Evolutionary conservation across 30 jellyfish, hydroid and myxozoan genomes (phyloP), one percentile per base, ranked within the genome.

Genomic region (Aurelia aurita complex sp. Pacific): DNA sequence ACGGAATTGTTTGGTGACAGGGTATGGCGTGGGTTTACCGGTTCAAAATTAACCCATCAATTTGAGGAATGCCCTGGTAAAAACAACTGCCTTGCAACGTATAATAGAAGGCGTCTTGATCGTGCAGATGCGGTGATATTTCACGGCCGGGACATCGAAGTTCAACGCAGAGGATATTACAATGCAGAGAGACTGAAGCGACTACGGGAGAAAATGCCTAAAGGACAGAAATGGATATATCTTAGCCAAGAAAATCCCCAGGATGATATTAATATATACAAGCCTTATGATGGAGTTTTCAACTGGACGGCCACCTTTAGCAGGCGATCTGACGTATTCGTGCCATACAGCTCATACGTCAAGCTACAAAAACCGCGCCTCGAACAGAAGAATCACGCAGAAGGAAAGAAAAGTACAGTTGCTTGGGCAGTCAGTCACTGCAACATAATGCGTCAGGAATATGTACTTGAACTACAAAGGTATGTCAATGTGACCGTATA

Each of bases 351-450:
- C 3, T 36, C 38, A n/a, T 65, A 79, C 61, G 73, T 1, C 42
- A 61, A 50, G 52, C 13, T 10, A 10, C 14, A 60, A 14, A 18
- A 64, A n/a, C 74, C 80, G 18, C 52, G 33, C 18, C 57, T 5
- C n/a, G 16, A 15, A 51, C 23, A 18, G 52, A 32, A 63, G 19
- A 87, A 95, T 83, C 79, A 89, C 79, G 98, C 99, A 15, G 52
- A 65, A 68, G 96, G 79, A 42, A 95, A 90, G 82, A 68, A 77
- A 11, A 83, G 90, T 38, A 89, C 72, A 2, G 89, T 95, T 19
- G 93, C 95, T 17, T 95, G 97, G 97, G 89, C 89, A 72, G 97
- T 74, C 16, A 88, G 97, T 64, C 97, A 90, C 59, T 95, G 99
- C 77, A 92, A 94, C 10, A 32, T 88, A 67, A 65, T 85, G 34